Conservation (phyloP, 1,140 invertebrate genomes). For the Amphibalanus amphitrite region DNA sequence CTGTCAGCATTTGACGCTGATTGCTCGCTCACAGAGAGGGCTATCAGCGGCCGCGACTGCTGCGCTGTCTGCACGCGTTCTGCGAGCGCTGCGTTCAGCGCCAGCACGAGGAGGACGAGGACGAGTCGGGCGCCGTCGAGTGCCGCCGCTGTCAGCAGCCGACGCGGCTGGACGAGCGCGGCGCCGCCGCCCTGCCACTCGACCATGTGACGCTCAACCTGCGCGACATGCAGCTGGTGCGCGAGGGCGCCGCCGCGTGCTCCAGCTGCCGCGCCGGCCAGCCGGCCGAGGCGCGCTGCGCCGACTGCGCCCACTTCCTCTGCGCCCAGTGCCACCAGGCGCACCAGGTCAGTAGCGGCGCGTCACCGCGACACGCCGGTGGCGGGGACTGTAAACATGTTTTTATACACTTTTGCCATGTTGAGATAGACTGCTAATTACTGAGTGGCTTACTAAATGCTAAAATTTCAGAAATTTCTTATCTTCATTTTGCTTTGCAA, state of each 20-base stretch:
- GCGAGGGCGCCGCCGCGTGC: background rate
- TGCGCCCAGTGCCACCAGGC: constrained; percentile 84
- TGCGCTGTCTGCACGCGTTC: background rate
- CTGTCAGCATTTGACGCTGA: too few species aligned
- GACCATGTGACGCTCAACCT: background rate
- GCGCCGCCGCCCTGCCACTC: background rate
- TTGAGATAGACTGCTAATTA: too few species aligned
- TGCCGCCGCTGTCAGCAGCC: background rate
- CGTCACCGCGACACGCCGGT: too few species aligned
- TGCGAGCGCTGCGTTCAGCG: background rate
- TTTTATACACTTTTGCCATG: too few species aligned
- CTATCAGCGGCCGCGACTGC: background rate
- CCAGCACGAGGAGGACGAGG: background rate
- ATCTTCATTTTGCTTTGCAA: too few species aligned
- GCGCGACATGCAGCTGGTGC: background rate
- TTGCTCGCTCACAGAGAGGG: too few species aligned
- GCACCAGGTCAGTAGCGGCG: constrained; percentile 41
- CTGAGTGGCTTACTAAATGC: too few species aligned
- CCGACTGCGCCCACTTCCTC: constrained; percentile 80
- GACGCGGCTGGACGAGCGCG: background rate
- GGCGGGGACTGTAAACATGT: background rate
- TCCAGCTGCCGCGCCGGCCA: background rate
- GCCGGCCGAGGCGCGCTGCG: constrained; percentile 66
- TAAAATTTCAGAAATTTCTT: too few species aligned
- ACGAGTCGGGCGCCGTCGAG: background rate